Conservation (phyloP, 2,113 vertebrate species). For the Carollia perspicillata region DNA sequence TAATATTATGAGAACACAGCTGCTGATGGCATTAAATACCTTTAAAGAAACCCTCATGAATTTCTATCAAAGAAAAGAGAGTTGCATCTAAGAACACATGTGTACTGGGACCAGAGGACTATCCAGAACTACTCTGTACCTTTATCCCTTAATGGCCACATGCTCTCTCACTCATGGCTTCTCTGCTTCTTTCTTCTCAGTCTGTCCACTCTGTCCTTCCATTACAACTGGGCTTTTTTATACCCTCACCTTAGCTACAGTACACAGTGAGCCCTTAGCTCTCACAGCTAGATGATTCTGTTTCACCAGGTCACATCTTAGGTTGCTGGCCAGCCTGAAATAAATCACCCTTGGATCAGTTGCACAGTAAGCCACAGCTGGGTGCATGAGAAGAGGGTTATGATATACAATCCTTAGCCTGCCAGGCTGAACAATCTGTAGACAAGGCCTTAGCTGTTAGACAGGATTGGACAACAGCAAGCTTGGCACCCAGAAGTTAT, state of each 20-base stretch:
- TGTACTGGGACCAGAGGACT: background rate
- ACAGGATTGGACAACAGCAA: background rate
- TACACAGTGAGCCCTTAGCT: background rate
- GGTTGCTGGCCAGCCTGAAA: background rate
- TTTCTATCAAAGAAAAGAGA: background rate
- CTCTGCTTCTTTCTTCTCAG: background rate
- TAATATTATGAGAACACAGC: background rate
- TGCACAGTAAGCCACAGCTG: background rate
- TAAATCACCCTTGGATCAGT: background rate
- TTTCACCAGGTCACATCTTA: background rate
- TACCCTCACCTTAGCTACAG: background rate
- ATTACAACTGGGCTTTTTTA: background rate
- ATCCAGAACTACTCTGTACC: background rate
- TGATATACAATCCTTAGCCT: background rate
- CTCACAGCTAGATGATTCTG: background rate
- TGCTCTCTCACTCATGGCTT: background rate
- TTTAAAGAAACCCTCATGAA: background rate
- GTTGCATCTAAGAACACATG: background rate
- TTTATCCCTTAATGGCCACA: background rate
- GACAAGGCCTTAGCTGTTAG: background rate
- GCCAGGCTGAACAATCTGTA: background rate
- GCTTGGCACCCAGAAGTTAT: background rate
- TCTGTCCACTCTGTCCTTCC: background rate
- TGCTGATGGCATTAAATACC: background rate
- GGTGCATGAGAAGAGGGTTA: accelerated